Evolutionary conservation across 2,888 invertebrate genomes (phyloP), one percentile per base, ranked within the genome.

Genomic region (Stenoptilia bipunctidactyla): DNA sequence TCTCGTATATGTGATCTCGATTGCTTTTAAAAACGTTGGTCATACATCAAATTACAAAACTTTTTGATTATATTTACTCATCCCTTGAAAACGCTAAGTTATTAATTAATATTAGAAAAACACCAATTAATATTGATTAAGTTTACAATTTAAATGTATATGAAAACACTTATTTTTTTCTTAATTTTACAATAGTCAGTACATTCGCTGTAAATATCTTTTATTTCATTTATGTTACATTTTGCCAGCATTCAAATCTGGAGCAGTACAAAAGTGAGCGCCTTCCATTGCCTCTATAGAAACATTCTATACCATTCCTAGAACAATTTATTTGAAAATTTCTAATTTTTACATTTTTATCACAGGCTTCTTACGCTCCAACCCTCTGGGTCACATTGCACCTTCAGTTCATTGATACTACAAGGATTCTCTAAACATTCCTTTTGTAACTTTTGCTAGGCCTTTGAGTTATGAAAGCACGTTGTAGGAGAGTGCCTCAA

Each of bases 361-460:
- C 82, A 82, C 82, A 83, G 82, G 76, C 79, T 71, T 66, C 52
- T 49, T 57, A 56, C 73, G 72, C 74, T 67, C 64, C 52, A 64
- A 66, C 75, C 77, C 72, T 67, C 58, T 55, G 74, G 77, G 74
- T 62, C 49, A 54, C 68, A 71, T 73, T 73, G 79, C 79, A 77
- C 76, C 77, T 66, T 71, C 53, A 53, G 58, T 66, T 65, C 53
- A 63, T 46, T 34, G 41, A 47, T 47, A 47, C 44, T 49, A 51
- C 20, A 50, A 40, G 34, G 27, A 36, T 43, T 46, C 34, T 33
- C 38, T 50, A 44, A 44, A 46, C 36, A 46, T 56, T 58, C 49
- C 54, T 52, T 55, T 56, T 58, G 52, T 50, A 52, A 55, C 53
- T 48, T 53, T 48, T 49, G 53, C 52, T 56, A 65, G 58, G 62